phyloP scores from a whole-genome alignment of 2,113 vertebrate species.

The Sardina pilchardus region DNA sequence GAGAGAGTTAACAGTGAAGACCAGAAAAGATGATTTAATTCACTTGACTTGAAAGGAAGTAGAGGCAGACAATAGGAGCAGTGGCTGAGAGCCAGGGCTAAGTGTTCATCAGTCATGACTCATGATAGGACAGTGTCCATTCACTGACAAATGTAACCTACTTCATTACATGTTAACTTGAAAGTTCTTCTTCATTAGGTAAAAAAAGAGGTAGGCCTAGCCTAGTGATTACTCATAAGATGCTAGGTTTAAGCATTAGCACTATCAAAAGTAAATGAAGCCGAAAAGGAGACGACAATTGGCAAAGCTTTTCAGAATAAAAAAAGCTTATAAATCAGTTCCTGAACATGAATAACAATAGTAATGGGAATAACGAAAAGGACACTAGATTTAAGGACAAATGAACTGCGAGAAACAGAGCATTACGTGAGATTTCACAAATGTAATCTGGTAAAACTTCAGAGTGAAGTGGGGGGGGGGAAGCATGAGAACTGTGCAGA shows the following conservation, averaged over 20 bases:
- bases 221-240: too few species aligned
- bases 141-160: too few species aligned
- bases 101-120: not conserved
- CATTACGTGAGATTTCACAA: not conserved
- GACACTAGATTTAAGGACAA: not conserved
- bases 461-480: not conserved
- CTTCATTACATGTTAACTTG: too few species aligned
- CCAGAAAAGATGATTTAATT: not conserved
- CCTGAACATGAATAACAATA: too few species aligned
- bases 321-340: too few species aligned
- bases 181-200: too few species aligned
- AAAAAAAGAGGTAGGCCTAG: too few species aligned
- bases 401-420: not conserved
- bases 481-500: not conserved
- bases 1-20: not conserved
- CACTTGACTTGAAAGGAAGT: not conserved
- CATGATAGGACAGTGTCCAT: not conserved
- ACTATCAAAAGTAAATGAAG: too few species aligned
- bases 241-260: too few species aligned
- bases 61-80: not conserved
- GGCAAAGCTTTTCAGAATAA: too few species aligned
- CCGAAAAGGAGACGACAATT: too few species aligned
- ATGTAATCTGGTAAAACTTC: not conserved
- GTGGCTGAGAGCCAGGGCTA: too few species aligned
- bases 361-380: not conserved